phyloP scores from a whole-genome alignment of 2,888 invertebrate genomes.

The Pyrrhia umbra region DNA sequence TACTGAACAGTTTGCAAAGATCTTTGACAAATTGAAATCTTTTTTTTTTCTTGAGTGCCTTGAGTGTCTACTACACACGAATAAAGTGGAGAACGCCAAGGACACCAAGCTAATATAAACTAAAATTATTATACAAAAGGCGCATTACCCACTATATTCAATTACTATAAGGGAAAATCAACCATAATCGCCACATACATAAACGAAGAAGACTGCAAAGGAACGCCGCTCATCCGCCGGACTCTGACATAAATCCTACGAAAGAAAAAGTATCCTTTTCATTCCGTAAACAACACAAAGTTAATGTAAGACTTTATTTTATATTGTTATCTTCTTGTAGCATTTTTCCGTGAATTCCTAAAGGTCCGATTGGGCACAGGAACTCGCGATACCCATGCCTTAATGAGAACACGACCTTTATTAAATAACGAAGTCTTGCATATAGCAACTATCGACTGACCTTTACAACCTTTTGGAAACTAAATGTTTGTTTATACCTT shows the following conservation, averaged over 20 bases:
- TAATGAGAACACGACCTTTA: conserved; percentile 33
- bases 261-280: conserved; percentile 9
- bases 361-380: conserved; percentile 23
- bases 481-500: conserved; percentile 7
- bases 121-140: not conserved
- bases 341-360: conserved; percentile 33
- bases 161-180: not conserved
- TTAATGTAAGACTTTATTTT: conserved; percentile 28
- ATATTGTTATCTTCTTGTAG: conserved; percentile 26
- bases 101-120: not conserved
- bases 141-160: not conserved
- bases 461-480: conserved; percentile 11
- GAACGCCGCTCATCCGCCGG: not conserved
- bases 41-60: no score
- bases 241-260: conserved; percentile 29
- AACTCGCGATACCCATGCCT: conserved; percentile 14
- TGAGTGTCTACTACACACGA: no score
- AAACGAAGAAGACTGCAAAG: not conserved
- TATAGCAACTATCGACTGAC: conserved; percentile 11
- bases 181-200: not conserved
- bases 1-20: no score
- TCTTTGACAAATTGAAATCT: no score
- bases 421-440: conserved; percentile 23
- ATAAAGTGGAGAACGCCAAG: not conserved
- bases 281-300: conserved; percentile 27